Conservation (phyloP, 2,888 invertebrate species). For the Tipula unca region DNA sequence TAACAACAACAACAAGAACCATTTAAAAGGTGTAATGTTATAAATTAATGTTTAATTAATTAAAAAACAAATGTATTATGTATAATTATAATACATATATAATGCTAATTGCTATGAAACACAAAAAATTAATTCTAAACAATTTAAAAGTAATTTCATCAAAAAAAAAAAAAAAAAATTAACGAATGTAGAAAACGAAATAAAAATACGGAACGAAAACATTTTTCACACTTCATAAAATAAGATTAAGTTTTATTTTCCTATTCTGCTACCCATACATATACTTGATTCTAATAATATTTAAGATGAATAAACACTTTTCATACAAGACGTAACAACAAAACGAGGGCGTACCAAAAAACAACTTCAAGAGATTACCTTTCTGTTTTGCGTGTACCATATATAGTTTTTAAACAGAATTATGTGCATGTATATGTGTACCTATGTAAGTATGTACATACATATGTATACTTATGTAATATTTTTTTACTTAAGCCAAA, state of each 20-base stretch:
- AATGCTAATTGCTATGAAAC: background rate
- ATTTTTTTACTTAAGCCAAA: background rate
- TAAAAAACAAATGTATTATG: background rate
- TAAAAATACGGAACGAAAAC: background rate
- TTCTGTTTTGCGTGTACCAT: background rate
- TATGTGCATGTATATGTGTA: background rate
- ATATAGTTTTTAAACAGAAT: background rate
- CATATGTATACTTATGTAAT: background rate
- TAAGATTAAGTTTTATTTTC: background rate
- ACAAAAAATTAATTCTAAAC: background rate
- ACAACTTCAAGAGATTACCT: background rate
- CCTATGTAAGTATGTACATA: background rate
- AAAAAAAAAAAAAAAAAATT: background rate
- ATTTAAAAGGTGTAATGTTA: background rate
- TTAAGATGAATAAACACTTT: background rate
- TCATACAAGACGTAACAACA: background rate
- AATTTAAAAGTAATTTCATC: background rate
- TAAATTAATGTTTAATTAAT: background rate
- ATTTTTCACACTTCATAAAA: constrained; percentile 14
- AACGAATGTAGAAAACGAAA: background rate
- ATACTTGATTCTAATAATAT: background rate
- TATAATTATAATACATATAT: background rate
- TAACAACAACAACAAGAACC: background rate
- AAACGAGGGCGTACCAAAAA: background rate
- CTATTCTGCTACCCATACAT: no score